A percentile compares a stretch with the other conserved stretches of the same genome.
These are phyloP conservation scores for Limnothrissa miodon DNA, from an alignment of 2,113 vertebrate genomes.

Conservation along the genomic window DNA sequence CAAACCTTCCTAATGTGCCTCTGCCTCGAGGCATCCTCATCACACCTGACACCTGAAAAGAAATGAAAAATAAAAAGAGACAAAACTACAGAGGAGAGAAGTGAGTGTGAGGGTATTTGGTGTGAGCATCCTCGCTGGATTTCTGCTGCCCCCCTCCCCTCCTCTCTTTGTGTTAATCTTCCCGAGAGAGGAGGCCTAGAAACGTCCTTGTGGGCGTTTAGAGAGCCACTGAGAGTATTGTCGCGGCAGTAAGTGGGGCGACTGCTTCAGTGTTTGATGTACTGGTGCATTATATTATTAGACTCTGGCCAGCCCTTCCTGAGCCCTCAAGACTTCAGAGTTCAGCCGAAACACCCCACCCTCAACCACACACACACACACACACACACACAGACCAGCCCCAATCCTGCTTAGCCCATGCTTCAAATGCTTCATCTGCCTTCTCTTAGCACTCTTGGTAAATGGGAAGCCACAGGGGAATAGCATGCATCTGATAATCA, in stretches of 20 bases:
- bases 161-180: background rate
- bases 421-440: constrained; percentile 48
- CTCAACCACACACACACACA: constrained; percentile 18
- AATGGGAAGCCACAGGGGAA: constrained; percentile 54
- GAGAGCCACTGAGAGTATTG: constrained; percentile 5
- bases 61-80: background rate
- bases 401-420: constrained; percentile 33
- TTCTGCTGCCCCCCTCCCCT: background rate
- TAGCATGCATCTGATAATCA: constrained; percentile 45
- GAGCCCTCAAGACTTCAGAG: constrained; percentile 27
- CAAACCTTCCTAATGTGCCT: background rate
- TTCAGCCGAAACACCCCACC: background rate
- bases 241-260: background rate
- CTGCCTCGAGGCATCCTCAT: background rate
- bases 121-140: background rate
- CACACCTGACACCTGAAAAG: background rate
- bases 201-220: background rate
- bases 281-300: constrained; percentile 25
- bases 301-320: background rate
- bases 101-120: background rate
- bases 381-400: background rate
- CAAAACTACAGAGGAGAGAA: background rate
- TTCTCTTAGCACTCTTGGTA: constrained; percentile 54
- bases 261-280: constrained; percentile 30
- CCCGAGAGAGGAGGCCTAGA: background rate